Base-by-base conservation (phyloP, 2,797 vertebrate genomes). In the Poeciliopsis turneri region DNA sequence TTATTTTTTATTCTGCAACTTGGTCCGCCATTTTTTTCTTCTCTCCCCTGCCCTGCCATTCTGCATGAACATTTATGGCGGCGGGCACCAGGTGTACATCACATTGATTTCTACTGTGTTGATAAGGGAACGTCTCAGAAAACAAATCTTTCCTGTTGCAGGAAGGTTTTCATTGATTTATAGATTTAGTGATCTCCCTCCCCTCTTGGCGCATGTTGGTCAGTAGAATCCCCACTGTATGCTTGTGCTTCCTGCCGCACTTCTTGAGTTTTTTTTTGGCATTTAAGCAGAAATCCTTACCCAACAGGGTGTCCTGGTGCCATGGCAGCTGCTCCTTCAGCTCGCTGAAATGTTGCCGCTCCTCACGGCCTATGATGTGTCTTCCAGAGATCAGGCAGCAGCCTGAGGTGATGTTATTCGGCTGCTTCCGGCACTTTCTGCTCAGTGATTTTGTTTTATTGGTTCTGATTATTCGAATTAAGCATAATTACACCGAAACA, bases 81-180 rank as follows among this genome's bases (percentile, higher is more conserved):
- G 49, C 79, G 79, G 81, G 82, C 81, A 81, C 30, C 0, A 3
- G n/a, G 25, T 75, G 76, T 68, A 39, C 81, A 43, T 82, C 72
- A 1, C 7, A 90, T 88, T 23, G 82, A 92, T 88, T 88, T 86
- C 78, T 82, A 78, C 45, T 85, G 83, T 76, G 47, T 74, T 84
- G 46, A 57, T 28, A 73, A 76, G 73, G 61, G 74, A 82, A 75
- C 80, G 82, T 85, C 75, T 77, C 70, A 45, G 68, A 70, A 59
- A 89, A 82, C 82, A 84, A 82, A 82, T 78, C 74, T 68, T 61
- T 55, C 57, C 36, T 43, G 43, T 72, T 70, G 81, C 1, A 5
- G 57, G 64, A 82, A 74, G 46, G 70, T 83, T 78, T 84, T 25
- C 82, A 84, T 78, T 74, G 80, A 83, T 84, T 76, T 81, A 81